phyloP scores from a whole-genome alignment of 2,888 invertebrate genomes.

The Psococerastis gibbosa region DNA sequence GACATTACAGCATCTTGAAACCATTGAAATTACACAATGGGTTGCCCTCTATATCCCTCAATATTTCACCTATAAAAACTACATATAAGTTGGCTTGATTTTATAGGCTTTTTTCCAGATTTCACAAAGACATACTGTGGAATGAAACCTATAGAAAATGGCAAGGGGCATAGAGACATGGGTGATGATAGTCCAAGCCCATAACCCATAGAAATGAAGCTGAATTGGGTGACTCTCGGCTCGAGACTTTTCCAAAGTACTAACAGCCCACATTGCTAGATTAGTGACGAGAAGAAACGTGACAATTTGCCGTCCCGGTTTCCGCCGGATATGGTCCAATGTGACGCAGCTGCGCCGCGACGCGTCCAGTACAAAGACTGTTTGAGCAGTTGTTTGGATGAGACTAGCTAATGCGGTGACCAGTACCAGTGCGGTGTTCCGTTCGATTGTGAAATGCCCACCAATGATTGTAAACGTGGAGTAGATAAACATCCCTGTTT shows the following conservation, averaged over 20 bases:
- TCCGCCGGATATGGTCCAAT: constrained; percentile 48
- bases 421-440: constrained; percentile 61
- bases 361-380: constrained; percentile 25
- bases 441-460: constrained; percentile 68
- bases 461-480: constrained; percentile 87
- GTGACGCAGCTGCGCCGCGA: constrained; percentile 18
- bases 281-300: constrained; percentile 82
- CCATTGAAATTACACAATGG: no score
- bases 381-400: constrained; percentile 75
- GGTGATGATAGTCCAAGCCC: constrained; percentile 92
- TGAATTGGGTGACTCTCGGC: constrained; percentile 86
- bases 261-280: constrained; percentile 87
- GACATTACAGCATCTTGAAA: no score
- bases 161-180: constrained; percentile 84
- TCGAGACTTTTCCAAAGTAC: constrained; percentile 75
- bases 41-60: no score
- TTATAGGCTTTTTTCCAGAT: constrained; percentile 94
- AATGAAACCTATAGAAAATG: constrained; percentile 88
- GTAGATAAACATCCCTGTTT: constrained; percentile 87
- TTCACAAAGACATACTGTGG: constrained; percentile 86
- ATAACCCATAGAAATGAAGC: constrained; percentile 75
- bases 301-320: constrained; percentile 84
- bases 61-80: no score
- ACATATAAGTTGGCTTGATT: constrained; percentile 73
- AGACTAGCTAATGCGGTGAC: constrained; percentile 70